Percentiles rank a stretch among this genome's conserved stretches.
These are phyloP conservation scores for Enteromius radiatus DNA, from an alignment of 2,797 vertebrate genomes.

Conservation along the genomic window DNA sequence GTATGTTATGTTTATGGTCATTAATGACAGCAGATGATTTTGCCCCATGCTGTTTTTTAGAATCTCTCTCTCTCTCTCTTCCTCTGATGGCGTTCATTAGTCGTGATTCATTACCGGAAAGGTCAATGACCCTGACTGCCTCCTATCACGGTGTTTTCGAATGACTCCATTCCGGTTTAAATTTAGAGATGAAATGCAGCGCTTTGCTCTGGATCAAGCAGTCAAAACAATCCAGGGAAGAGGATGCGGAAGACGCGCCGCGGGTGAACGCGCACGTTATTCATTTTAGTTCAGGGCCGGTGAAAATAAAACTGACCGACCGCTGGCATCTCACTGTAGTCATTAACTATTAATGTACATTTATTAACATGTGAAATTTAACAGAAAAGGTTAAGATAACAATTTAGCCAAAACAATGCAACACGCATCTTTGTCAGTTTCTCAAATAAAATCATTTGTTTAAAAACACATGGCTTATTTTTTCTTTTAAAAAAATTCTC, in stretches of 20 bases:
- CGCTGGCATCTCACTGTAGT: background rate
- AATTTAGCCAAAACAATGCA: background rate
- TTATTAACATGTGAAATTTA: background rate
- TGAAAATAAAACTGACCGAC: conserved; percentile 10
- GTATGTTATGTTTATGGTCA: background rate
- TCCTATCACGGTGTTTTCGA: conserved; percentile 81
- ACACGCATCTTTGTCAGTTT: background rate
- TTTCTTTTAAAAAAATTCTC: background rate
- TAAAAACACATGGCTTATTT: too few relatives aligned
- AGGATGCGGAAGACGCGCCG: conserved; percentile 76
- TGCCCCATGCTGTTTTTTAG: conserved; percentile 17
- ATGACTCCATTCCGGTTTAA: conserved; percentile 85
- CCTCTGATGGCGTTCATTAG: conserved; percentile 72
- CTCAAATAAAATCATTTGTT: background rate
- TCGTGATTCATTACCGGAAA: conserved; percentile 75
- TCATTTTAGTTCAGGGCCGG: conserved; percentile 68
- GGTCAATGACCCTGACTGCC: conserved; percentile 75
- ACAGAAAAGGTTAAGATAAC: background rate
- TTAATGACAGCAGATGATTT: conserved; percentile 19
- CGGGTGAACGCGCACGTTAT: conserved; percentile 70
- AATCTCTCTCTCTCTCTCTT: conserved; percentile 17
- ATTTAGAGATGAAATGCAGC: conserved; percentile 80
- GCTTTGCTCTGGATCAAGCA: conserved; percentile 75
- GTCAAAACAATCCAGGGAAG: conserved; percentile 87
- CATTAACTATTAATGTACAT: background rate